These are phyloP conservation scores for Sturnus vulgaris DNA, from an alignment of 2,113 vertebrate species.

Conservation along the genomic window DNA sequence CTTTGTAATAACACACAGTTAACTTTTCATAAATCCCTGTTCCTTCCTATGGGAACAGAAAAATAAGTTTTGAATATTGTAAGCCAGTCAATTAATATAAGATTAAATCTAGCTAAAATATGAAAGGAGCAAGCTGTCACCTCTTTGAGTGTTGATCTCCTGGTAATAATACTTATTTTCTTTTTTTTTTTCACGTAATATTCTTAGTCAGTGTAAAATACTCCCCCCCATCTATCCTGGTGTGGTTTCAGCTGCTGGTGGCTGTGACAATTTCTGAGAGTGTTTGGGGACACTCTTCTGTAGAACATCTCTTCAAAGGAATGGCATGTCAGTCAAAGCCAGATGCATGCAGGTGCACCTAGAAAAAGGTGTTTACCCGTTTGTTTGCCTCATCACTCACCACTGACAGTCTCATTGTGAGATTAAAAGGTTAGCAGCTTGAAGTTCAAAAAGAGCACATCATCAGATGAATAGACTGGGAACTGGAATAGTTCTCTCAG, in stretches of 20 bases:
- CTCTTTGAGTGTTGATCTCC: not conserved
- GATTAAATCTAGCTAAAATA: not conserved
- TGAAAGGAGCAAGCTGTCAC: not conserved
- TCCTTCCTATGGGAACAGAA: not conserved
- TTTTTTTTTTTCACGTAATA: not conserved
- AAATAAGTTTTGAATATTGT: not conserved
- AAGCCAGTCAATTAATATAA: not conserved
- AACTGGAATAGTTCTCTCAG: not conserved
- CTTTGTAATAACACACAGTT: not conserved
- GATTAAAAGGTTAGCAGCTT: slow-evolving; percentile 8
- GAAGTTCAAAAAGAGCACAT: not conserved
- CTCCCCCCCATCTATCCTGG: not conserved
- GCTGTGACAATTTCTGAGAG: not conserved
- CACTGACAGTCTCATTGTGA: not conserved
- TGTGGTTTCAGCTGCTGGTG: not conserved
- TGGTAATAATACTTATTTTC: not conserved
- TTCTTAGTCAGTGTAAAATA: not conserved
- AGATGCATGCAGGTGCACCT: not conserved
- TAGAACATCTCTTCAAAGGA: not conserved
- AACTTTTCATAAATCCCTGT: not conserved
- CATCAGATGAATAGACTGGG: not conserved
- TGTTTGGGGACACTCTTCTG: not conserved
- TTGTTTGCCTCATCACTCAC: not conserved
- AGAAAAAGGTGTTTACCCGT: not conserved
- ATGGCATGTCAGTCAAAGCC: not conserved